These are phyloP conservation scores for Drosophila miranda DNA, from an alignment of 1,140 invertebrate genomes.

Conservation along the genomic window DNA sequence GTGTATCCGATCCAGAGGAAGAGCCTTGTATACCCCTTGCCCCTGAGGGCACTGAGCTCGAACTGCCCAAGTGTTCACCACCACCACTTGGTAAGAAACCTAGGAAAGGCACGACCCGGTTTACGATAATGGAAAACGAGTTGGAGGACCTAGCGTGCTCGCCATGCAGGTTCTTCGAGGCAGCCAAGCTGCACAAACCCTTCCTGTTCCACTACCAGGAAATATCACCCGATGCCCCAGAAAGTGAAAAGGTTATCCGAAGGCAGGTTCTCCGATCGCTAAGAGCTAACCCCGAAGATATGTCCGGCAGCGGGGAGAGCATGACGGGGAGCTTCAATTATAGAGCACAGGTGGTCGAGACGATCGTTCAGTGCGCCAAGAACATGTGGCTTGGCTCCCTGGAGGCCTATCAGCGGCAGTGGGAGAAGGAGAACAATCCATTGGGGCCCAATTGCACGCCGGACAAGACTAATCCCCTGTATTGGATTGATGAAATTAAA, in stretches of 20 bases:
- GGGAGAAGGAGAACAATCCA: not conserved
- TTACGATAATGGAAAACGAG: not conserved
- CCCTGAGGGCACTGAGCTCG: not conserved
- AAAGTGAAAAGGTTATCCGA: constrained; percentile 7
- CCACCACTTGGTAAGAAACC: rapidly evolving
- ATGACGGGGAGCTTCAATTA: constrained; percentile 5
- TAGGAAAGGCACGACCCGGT: not conserved
- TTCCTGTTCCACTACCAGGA: constrained; percentile 35
- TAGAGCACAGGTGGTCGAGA: constrained; percentile 17
- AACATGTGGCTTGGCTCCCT: constrained; percentile 31
- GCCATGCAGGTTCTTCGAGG: constrained; percentile 12
- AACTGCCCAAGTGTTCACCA: constrained; percentile 1
- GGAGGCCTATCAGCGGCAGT: not conserved
- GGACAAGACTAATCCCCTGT: constrained; percentile 1
- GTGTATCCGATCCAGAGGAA: constrained; percentile 20
- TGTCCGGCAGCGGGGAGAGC: not conserved
- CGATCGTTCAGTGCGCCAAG: constrained; percentile 32
- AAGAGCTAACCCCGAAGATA: not conserved
- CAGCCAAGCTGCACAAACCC: not conserved
- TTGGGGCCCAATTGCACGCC: not conserved
- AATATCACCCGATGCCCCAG: constrained; percentile 4
- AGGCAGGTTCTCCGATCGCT: constrained; percentile 19
- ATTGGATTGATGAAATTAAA: not conserved
- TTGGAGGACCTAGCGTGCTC: too few relatives aligned
- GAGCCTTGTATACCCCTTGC: not conserved